Conservation (phyloP, 2,797 vertebrate genomes). For the Xiphorhynchus erythropygius region DNA sequence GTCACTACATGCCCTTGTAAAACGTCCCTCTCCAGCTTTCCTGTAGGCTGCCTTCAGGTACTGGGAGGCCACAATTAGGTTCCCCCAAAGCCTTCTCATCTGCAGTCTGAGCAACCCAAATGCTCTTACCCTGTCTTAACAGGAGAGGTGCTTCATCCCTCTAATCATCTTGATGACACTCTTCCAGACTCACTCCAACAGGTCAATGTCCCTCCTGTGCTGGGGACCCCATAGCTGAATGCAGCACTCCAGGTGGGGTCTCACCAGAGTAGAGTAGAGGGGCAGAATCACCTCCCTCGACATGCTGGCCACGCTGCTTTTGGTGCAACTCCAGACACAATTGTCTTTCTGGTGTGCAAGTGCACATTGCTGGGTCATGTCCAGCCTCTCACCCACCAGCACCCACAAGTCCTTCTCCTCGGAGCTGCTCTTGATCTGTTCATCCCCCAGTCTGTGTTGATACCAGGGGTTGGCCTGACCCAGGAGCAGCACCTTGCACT, state of each 20-base stretch:
- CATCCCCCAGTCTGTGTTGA: not conserved
- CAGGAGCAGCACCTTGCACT: no score
- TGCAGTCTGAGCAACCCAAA: not conserved
- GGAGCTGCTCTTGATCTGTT: not conserved
- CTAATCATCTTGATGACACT: not conserved
- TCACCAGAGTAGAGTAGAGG: not conserved
- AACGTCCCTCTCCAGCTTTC: not conserved
- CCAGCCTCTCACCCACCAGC: not conserved
- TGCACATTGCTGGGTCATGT: not conserved
- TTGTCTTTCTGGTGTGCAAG: not conserved
- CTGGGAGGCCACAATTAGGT: not conserved
- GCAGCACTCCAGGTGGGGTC: not conserved
- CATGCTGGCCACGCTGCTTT: not conserved
- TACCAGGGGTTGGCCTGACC: fast-evolving
- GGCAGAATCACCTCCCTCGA: not conserved
- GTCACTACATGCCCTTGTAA: not conserved
- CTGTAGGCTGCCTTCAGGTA: not conserved
- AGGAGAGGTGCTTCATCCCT: not conserved
- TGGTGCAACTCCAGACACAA: not conserved
- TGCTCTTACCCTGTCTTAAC: not conserved
- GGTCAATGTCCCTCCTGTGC: not conserved
- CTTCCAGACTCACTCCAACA: not conserved
- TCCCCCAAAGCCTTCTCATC: not conserved
- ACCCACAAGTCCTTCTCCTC: fast-evolving
- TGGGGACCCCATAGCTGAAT: not conserved